Base-by-base conservation (phyloP, 2,888 invertebrate species). In the Salpingus planirostris region DNA sequence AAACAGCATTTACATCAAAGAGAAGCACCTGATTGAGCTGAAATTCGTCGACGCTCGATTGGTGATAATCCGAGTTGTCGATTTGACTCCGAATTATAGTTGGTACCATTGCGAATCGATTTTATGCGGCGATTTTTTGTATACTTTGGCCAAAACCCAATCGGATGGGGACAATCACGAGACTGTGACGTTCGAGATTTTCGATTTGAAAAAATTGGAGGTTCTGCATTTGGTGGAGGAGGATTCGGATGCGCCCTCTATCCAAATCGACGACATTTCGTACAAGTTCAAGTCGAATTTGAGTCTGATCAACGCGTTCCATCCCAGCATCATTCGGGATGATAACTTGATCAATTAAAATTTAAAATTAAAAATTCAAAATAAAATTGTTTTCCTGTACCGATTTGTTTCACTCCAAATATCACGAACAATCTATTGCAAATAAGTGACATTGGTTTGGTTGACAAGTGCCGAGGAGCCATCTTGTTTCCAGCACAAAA, bases 1-100 rank as follows among this genome's bases (percentile, higher is more conserved):
- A 24, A 42, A 47, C 31, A 38, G 29, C 25, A 31, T 62, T 11
- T 59, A 47, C 38, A 43, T 60, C 22, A 60, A 57, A 53, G 57
- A 59, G 55, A 44, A 39, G n/a, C n/a, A n/a, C n/a, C n/a, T n/a
- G n/a, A n/a, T n/a, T n/a, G n/a, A n/a, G n/a, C 29, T 36, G 6
- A 10, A 15, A 5, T 13, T 21, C 13, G 11, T 21, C 2, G 11
- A 14, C 18, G 14, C n/a, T n/a, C n/a, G n/a, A n/a, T n/a, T 21
- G 11, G 23, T 3, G 10, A 8, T 11, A 23, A 12, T 18, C 7
- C 3, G 10, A 15, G 13, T 22, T 21, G 5, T 12, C 12, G 7
- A 12, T 29, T 29, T 13, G 13, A 29, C 12, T 18, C 14, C 21
- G 15, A 10, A 22, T 3, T 29, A 15, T 13, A 24, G 27, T 6